Evolutionary conservation across 23 tunicate species (phyloP), one percentile per base, ranked within the genome.

Genomic region (Phallusia fumigata): DNA sequence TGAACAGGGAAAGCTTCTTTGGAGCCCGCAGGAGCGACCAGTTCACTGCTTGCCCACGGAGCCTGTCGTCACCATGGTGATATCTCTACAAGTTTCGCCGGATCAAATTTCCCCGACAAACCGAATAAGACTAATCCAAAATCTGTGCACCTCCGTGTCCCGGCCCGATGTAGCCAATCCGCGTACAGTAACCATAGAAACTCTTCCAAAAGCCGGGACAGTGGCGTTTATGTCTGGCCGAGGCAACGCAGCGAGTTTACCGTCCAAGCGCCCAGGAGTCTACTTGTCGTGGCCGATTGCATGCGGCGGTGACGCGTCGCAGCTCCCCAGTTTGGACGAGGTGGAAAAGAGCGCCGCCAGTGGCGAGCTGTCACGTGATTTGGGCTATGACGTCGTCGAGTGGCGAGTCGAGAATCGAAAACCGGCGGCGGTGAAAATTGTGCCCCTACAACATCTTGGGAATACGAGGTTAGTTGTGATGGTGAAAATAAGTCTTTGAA

Each of bases 351-450:
- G 79, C 3, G 77, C 97, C 19, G 51, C 40, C 45, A 90, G 87
- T 50, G 97, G 97, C 0, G 36, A 86, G 30, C 64, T 92, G 74
- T 85, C 97, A 18, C 83, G 64, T 12, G 73, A 69, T 19, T 26
- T 84, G 30, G 97, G 97, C 31, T 84, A 83, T 52, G 88, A 83
- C 79, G 91, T 92, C 53, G 36, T 81, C 10, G 83, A 79, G 73
- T 92, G 97, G 97, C 33, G 83, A 74, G 86, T 83, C 30, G 90
- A 82, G 40, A 92, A 92, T 74, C 64, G 90, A 35, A 90, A 90
- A 65, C 69, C 69, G 28, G 69, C 69, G 69, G 69, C 69, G 11
- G 69, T 58, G 11, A 58, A 58, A 24, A 58, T 58, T 58, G 69
- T 58, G 69, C 26, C 69, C 3, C 28, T 58, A 24, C 26, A 24